Base-by-base conservation (phyloP, 1,140 invertebrate species). In the Drosophila nikananu region DNA sequence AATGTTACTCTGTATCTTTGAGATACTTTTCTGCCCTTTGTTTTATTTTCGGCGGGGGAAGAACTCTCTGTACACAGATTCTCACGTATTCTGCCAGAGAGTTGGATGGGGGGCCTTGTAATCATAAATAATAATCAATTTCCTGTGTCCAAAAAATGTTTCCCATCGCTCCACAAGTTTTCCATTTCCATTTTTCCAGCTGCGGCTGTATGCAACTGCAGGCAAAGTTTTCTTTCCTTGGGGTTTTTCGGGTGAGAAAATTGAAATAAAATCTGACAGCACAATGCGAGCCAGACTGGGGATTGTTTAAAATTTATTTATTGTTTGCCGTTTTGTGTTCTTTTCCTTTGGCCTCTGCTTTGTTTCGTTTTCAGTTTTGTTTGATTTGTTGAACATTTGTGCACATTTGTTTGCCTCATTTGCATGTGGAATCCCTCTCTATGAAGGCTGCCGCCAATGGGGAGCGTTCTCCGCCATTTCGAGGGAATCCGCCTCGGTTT, bases 91-190 rank as follows among this genome's bases (percentile, higher is more conserved):
- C 25, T 19, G 19, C 21, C 15, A 19, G 37, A 27, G 27, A 23
- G 23, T 9, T 71, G 60, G 46, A n/a, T n/a, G 70, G 52, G 49
- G 49, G 72, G 57, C 32, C 58, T 65, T 71, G 86, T 73, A 90
- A 91, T 90, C 86, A 91, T 90, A 90, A 90, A 90, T 90, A 90
- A 90, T 90, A 90, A 90, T 90, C 86, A 82, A 90, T 90, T 90
- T 90, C 86, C 86, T 90, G 86, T 82, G 62, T 54, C 63, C 60
- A 80, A 82, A 81, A 82, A 82, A 80, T 86, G 86, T 90, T 90
- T 90, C 86, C 79, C 86, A 90, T 90, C 86, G 86, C 79, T 84
- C 66, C 70, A 46, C 81, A 86, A 63, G 61, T 75, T 81, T 81
- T 75, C 37, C 54, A 46, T 75, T 74, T 73, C 57, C 55, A 52